Evolutionary conservation across 2,888 invertebrate genomes (phyloP).

Genomic region (Nemurella pictetii): DNA sequence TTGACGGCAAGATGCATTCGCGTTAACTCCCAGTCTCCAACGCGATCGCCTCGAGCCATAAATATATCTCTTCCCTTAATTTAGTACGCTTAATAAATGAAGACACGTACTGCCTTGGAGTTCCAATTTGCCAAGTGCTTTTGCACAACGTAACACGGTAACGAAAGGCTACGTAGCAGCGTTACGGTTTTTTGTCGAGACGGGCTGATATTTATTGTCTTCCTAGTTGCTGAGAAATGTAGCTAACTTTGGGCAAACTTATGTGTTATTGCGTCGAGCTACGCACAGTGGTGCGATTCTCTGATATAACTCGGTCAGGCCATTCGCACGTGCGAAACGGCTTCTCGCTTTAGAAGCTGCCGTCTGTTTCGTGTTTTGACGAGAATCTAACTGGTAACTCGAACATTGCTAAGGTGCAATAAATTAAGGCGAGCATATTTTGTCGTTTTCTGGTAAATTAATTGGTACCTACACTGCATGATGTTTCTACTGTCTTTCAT

Average conservation of each 20-base stretch:
- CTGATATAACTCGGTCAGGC: neutral
- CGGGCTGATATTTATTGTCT: slow-evolving; percentile 39
- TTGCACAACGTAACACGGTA: slow-evolving; percentile 39
- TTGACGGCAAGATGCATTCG: slow-evolving; percentile 11
- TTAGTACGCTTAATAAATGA: slow-evolving; percentile 44
- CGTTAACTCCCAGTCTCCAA: neutral
- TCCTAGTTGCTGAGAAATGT: slow-evolving; percentile 43
- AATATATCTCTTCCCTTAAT: slow-evolving; percentile 44
- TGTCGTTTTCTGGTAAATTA: neutral
- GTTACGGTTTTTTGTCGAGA: neutral
- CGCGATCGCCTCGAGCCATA: neutral
- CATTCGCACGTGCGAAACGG: neutral
- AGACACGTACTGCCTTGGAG: slow-evolving; percentile 39
- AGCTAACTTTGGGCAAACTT: slow-evolving; percentile 23
- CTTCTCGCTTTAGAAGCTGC: neutral
- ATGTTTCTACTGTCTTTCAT: neutral
- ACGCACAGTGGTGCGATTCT: neutral
- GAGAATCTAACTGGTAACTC: neutral
- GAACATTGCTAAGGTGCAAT: neutral
- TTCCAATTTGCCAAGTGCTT: slow-evolving; percentile 41
- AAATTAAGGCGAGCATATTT: neutral
- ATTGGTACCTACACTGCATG: neutral
- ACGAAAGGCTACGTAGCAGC: slow-evolving; percentile 10
- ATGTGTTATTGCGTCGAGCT: neutral
- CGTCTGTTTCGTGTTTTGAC: neutral